Conservation (phyloP, 2,888 invertebrate species). For the Conus canariensis region DNA sequence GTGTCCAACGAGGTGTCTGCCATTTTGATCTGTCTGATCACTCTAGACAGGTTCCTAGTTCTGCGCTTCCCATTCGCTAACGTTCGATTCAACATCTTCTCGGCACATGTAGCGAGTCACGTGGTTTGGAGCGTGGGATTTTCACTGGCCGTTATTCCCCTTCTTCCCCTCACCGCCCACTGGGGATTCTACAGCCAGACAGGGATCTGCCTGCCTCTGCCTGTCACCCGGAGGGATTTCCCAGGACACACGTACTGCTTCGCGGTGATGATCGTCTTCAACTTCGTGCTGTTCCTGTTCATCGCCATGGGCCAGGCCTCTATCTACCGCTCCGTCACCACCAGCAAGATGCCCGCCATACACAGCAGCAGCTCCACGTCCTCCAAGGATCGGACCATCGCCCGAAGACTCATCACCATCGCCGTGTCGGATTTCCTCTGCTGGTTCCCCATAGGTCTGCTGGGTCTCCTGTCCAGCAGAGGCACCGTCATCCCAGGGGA, state of each 20-base stretch:
- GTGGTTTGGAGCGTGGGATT: slow-evolving; percentile 60
- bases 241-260: slow-evolving; percentile 76
- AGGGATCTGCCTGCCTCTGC: slow-evolving; percentile 74
- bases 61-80: slow-evolving; percentile 82
- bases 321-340: slow-evolving; percentile 68
- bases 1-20: slow-evolving; percentile 83
- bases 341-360: slow-evolving; percentile 6
- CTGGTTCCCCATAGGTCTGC: slow-evolving; percentile 47
- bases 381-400: slow-evolving; percentile 41
- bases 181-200: slow-evolving; percentile 70
- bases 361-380: neutral
- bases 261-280: slow-evolving; percentile 72
- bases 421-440: slow-evolving; percentile 47
- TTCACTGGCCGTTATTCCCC: slow-evolving; percentile 63
- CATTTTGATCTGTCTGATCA: slow-evolving; percentile 82
- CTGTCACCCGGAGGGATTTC: slow-evolving; percentile 66
- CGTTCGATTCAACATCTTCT: slow-evolving; percentile 57
- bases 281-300: slow-evolving; percentile 70
- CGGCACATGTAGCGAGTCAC: slow-evolving; percentile 57
- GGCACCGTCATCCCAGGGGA: slow-evolving; percentile 42
- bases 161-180: slow-evolving; percentile 58
- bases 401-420: slow-evolving; percentile 43
- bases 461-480: slow-evolving; percentile 39
- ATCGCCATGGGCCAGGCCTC: slow-evolving; percentile 72
- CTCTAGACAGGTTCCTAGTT: slow-evolving; percentile 83